These are phyloP conservation scores for Diuraphis noxia DNA, from an alignment of 1,140 invertebrate genomes.

Conservation along the genomic window DNA sequence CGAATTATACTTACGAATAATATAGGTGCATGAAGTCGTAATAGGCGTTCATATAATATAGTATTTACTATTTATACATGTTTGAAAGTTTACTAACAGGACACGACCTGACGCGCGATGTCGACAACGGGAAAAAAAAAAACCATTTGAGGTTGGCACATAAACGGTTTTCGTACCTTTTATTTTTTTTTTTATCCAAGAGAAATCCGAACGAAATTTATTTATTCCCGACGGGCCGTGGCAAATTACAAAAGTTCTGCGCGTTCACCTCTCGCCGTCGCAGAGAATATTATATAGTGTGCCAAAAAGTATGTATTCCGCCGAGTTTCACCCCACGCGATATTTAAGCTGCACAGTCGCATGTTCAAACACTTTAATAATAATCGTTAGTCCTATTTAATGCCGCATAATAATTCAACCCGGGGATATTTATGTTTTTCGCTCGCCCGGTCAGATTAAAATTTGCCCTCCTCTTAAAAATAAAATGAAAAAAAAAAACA, in stretches of 20 bases:
- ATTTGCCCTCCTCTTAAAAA: conserved; percentile 45
- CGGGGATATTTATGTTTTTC: conserved; percentile 52
- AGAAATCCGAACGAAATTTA: neutral
- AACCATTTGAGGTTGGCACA: neutral
- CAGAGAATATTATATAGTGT: neutral
- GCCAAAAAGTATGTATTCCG: conserved; percentile 13
- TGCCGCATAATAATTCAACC: conserved; percentile 51
- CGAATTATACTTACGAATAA: no score
- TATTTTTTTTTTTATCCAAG: neutral
- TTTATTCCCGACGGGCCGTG: neutral
- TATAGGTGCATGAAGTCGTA: no score
- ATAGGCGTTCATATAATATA: no score
- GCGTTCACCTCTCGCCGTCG: neutral
- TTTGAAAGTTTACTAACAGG: neutral
- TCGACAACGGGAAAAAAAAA: neutral
- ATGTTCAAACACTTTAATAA: conserved; percentile 47
- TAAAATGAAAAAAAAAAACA: conserved; percentile 14
- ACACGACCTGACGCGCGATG: neutral
- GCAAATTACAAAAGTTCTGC: neutral
- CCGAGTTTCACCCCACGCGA: conserved; percentile 8
- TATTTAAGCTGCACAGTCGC: conserved; percentile 41
- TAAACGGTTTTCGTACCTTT: neutral
- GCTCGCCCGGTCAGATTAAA: conserved; percentile 51
- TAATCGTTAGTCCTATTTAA: conserved; percentile 53
- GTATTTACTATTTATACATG: neutral